A percentile compares a stretch with the other conserved stretches of the same genome.
Conservation (phyloP, 1,140 invertebrate species). For the Phthorimaea operculella region DNA sequence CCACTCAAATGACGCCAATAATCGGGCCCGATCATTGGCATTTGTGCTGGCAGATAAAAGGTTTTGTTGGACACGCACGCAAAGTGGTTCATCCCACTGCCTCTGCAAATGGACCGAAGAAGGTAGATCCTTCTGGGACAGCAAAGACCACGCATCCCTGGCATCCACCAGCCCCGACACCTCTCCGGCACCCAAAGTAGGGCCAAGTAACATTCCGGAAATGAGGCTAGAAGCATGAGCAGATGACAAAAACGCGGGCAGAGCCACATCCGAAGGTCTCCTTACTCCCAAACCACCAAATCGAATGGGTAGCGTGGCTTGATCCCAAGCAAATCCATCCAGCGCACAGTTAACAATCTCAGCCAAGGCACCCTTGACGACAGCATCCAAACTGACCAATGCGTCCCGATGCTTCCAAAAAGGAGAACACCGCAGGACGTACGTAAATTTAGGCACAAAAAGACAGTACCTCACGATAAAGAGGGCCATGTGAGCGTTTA, state of each 20-base stretch:
- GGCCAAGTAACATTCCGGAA: neutral
- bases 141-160: no score
- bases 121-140: no score
- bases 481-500: constrained; percentile 5
- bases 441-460: constrained; percentile 9
- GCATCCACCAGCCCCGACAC: neutral
- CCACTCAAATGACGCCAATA: no score
- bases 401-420: constrained; percentile 3
- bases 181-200: neutral
- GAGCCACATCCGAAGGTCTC: neutral
- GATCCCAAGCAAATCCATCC: neutral
- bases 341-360: neutral
- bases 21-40: no score
- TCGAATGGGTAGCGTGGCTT: neutral
- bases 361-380: neutral
- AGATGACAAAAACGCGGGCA: constrained; percentile 3
- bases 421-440: constrained; percentile 2
- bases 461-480: constrained; percentile 6
- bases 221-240: neutral
- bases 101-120: no score
- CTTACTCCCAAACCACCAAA: neutral
- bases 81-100: no score
- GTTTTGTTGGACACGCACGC: no score
- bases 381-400: neutral
- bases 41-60: no score